Conservation (phyloP, 2,797 vertebrate genomes). For the Acipenser transmontanus region DNA sequence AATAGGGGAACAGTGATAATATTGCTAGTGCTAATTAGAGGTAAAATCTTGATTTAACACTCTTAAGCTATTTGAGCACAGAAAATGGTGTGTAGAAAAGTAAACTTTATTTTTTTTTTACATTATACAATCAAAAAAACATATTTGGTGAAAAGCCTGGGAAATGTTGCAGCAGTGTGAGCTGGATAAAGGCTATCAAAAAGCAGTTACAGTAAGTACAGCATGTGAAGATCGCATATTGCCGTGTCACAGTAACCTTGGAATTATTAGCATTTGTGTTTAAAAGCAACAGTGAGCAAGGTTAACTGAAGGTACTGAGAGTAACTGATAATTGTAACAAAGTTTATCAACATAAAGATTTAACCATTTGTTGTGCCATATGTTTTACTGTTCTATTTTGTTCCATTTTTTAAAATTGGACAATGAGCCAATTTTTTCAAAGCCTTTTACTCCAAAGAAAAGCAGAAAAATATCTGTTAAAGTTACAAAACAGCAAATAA, state of each 20-base stretch:
- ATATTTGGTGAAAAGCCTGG: background rate
- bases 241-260: constrained; percentile 11
- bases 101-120: no score
- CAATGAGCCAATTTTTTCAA: no score
- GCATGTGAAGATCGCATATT: background rate
- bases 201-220: constrained; percentile 4
- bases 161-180: background rate
- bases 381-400: no score
- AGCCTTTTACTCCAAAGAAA: no score
- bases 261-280: constrained; percentile 4
- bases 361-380: background rate
- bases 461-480: no score
- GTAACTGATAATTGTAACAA: constrained; percentile 2
- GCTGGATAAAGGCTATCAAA: constrained; percentile 12
- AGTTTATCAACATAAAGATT: background rate
- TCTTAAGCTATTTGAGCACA: no score
- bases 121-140: background rate
- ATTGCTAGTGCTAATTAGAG: no score
- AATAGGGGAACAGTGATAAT: no score
- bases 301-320: constrained; percentile 7
- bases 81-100: no score
- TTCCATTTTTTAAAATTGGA: no score
- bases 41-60: no score
- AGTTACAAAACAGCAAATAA: no score
- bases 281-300: background rate